These are phyloP conservation scores for Schrankia costaestrigalis DNA, from an alignment of 2,888 invertebrate species.

Conservation along the genomic window DNA sequence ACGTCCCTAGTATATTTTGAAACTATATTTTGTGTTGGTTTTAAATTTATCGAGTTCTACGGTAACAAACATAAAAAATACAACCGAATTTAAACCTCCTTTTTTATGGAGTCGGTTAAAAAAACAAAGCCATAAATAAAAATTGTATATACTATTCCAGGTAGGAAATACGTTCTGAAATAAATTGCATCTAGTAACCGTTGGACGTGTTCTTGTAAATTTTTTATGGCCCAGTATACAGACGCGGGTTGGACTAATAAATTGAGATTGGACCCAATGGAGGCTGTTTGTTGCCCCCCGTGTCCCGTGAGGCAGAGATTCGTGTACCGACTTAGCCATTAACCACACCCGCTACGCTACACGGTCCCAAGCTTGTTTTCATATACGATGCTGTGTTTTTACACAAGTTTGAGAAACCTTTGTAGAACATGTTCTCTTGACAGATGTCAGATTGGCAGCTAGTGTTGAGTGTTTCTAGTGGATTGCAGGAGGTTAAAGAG, in stretches of 20 bases:
- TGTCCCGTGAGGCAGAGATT: constrained; percentile 32
- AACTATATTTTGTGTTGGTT: too few species aligned
- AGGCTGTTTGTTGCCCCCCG: constrained; percentile 38
- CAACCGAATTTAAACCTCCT: too few species aligned
- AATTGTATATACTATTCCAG: constrained; percentile 12
- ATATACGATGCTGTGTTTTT: constrained; percentile 34
- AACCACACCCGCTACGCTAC: constrained; percentile 49
- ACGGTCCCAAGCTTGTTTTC: constrained; percentile 41
- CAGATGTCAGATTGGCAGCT: too few species aligned
- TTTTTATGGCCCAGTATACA: constrained; percentile 37
- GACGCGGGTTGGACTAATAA: constrained; percentile 41
- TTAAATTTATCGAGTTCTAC: too few species aligned
- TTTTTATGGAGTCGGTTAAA: too few species aligned
- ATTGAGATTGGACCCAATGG: constrained; percentile 40
- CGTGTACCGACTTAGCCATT: constrained; percentile 36
- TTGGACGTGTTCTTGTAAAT: constrained; percentile 34
- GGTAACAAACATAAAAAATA: too few species aligned
- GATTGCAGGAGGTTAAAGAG: too few species aligned
- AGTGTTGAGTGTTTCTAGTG: too few species aligned
- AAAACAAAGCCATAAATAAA: background rate
- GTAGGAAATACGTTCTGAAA: constrained; percentile 24
- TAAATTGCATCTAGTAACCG: constrained; percentile 41
- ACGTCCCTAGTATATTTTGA: too few species aligned
- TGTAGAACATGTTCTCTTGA: too few species aligned
- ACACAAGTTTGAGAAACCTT: too few species aligned